Percentiles rank a stretch among this genome's conserved stretches.
phyloP scores from a whole-genome alignment of 2,888 invertebrate genomes.

The Volucella zonaria region DNA sequence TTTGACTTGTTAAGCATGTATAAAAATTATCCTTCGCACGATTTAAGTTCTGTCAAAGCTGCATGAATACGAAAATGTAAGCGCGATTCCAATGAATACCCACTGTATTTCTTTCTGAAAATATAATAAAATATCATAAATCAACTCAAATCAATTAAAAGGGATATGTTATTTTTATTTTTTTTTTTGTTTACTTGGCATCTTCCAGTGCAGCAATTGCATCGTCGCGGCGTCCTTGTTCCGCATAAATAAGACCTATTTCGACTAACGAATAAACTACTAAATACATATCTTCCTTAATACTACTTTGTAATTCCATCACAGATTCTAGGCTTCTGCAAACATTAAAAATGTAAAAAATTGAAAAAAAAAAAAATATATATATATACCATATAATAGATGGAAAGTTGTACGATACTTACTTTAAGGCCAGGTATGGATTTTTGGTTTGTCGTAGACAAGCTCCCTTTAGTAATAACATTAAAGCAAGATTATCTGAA shows the following conservation, averaged over 20 bases:
- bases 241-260: constrained; percentile 90
- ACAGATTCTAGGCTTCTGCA: constrained; percentile 78
- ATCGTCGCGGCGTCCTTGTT: constrained; percentile 86
- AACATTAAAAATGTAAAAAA: not conserved
- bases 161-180: no score
- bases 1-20: not conserved
- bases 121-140: constrained; percentile 75
- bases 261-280: constrained; percentile 94
- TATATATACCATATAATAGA: not conserved
- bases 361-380: not conserved
- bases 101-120: constrained; percentile 92
- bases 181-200: constrained; percentile 86
- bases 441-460: constrained; percentile 91
- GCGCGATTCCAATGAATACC: constrained; percentile 93
- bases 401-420: constrained; percentile 78
- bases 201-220: constrained; percentile 90
- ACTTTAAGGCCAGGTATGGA: constrained; percentile 90
- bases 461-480: constrained; percentile 91
- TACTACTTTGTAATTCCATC: constrained; percentile 86
- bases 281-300: constrained; percentile 92
- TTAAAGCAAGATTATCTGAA: constrained; percentile 89
- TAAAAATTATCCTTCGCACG: constrained; percentile 38
- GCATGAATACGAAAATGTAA: constrained; percentile 95
- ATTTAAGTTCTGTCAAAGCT: constrained; percentile 83
- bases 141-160: constrained; percentile 40